Percentiles rank a stretch among this genome's conserved stretches.
Evolutionary conservation across 2,888 invertebrate genomes (phyloP).

Genomic region (Magallana nippona): DNA sequence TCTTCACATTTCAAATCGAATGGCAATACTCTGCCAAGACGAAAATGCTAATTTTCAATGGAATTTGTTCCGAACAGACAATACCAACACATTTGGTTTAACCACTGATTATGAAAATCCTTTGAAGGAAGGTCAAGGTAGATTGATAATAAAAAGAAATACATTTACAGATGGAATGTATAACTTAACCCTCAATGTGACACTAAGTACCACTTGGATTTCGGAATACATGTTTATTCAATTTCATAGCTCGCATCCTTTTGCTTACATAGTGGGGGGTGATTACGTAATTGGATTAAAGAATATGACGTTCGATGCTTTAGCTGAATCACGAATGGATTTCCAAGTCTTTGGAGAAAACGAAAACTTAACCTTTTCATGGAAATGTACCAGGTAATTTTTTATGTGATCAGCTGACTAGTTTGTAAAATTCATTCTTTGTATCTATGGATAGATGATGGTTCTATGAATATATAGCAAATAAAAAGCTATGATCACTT

Average conservation of each 20-base stretch:
- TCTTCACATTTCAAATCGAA: conserved; percentile 1
- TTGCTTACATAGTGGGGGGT: not conserved
- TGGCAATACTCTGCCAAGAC: not conserved
- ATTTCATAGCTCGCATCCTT: not conserved
- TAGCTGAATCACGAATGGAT: not conserved
- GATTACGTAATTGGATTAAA: not conserved
- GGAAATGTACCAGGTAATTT: not conserved
- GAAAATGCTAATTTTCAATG: not conserved
- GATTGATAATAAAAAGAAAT: not conserved
- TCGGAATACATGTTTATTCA: not conserved
- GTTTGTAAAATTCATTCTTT: no score
- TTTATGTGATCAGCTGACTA: no score
- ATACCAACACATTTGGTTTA: not conserved
- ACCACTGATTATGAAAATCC: not conserved
- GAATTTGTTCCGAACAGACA: not conserved
- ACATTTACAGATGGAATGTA: not conserved
- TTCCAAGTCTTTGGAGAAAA: not conserved
- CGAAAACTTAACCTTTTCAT: not conserved
- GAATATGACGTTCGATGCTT: not conserved
- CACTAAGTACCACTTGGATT: not conserved
- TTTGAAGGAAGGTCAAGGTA: not conserved
- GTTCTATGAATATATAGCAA: no score
- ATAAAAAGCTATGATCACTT: not conserved
- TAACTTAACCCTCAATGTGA: not conserved
- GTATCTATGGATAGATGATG: no score